Evolutionary conservation across 1,140 invertebrate genomes (phyloP).

Genomic region (Drosophila bocqueti): DNA sequence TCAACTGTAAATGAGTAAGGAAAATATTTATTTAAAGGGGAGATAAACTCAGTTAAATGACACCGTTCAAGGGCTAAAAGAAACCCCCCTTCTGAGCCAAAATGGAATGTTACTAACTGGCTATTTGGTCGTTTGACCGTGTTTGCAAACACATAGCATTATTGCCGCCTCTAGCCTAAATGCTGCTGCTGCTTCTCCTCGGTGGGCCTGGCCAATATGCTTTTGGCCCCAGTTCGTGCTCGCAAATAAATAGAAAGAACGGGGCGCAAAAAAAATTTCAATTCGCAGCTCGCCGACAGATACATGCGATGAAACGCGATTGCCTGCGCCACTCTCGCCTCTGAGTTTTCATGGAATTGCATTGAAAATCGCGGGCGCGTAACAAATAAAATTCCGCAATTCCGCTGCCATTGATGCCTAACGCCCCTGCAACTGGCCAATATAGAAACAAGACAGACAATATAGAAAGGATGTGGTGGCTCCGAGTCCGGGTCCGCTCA

Average conservation of each 20-base stretch:
- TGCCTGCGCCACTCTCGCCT: conserved; percentile 17
- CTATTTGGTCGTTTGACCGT: conserved; percentile 23
- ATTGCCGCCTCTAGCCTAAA: conserved; percentile 66
- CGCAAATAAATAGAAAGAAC: conserved; percentile 27
- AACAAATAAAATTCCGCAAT: conserved; percentile 78
- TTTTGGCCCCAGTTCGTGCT: background rate
- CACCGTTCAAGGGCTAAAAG: conserved; percentile 3
- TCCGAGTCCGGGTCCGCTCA: background rate
- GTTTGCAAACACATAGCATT: conserved; percentile 57
- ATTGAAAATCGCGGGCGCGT: conserved; percentile 76
- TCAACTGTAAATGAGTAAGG: conserved; percentile 1
- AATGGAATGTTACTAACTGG: conserved; percentile 16
- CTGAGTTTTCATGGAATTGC: conserved; percentile 53
- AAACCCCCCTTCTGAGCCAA: background rate
- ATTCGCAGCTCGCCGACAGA: conserved; percentile 30
- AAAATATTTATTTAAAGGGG: conserved; percentile 1
- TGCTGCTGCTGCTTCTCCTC: conserved; percentile 5
- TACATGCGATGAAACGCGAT: conserved; percentile 43
- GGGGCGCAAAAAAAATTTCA: conserved; percentile 44
- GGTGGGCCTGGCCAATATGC: conserved; percentile 55
- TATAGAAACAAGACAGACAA: conserved; percentile 33
- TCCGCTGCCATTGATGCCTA: conserved; percentile 60
- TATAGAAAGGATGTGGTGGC: conserved; percentile 2
- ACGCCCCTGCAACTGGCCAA: conserved; percentile 46
- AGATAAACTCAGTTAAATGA: background rate